Evolutionary conservation across 2,797 vertebrate species (phyloP), one percentile per base, ranked within the genome.

Genomic region (Smutsia temminckii): DNA sequence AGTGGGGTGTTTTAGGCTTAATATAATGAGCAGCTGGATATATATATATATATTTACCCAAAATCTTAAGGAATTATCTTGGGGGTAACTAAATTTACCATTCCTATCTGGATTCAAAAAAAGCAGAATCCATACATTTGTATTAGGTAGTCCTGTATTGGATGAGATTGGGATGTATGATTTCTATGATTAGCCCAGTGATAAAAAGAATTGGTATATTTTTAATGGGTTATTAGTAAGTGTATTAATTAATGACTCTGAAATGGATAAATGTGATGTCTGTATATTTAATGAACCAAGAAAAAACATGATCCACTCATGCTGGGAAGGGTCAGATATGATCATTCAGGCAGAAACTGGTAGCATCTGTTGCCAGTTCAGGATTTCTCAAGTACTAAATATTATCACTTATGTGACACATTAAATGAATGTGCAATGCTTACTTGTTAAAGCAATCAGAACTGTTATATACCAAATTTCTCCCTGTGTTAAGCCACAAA

Each of bases 201-300:
- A 94, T 97, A 95, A 95, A 74, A 18, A 72, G 83, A 94, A 91
- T 32, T 91, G 91, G 69, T 91, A 57, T 96, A 92, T 89, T 97
- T 95, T 96, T 42, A 91, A 89, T 97, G 95, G 79, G 55, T 96
- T 97, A 97, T 97, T 97, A 97, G 90, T 29, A 96, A 95, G 96
- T 94, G 74, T 63, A 95, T 93, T 94, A 95, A 92, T 94, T 94
- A 95, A 92, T 94, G 92, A 88, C 78, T 95, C 85, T 94, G 78
- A 95, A 97, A 95, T 86, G 69, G 63, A 21, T 89, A 96, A 95
- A 61, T 94, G 68, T 72, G 64, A 96, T 95, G 29, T 55, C 89
- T 92, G 46, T 86, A 86, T 64, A 85, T 89, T 96, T 96, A 97
- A 97, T 97, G 94, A 97, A 93, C 92, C 90, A 91, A 88, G 79